Conservation (phyloP, 2,888 invertebrate genomes). For the Actias luna region DNA sequence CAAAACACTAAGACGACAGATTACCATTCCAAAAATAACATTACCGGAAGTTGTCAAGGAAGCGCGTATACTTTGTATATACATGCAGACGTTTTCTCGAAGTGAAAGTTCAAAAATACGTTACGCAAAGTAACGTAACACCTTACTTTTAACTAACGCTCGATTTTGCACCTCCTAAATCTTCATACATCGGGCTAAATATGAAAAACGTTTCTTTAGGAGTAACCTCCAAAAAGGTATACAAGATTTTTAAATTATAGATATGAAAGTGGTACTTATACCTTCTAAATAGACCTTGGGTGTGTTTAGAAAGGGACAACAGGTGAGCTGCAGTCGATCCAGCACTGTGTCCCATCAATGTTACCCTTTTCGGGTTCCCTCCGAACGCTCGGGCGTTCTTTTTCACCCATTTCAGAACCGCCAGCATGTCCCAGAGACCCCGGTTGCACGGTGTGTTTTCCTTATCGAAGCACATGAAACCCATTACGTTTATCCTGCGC, state of each 20-base stretch:
- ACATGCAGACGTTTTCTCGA: too few relatives aligned
- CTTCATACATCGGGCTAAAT: neutral
- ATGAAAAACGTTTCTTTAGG: too few relatives aligned
- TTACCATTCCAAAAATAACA: too few relatives aligned
- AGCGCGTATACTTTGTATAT: too few relatives aligned
- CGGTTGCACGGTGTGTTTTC: slow-evolving; percentile 45
- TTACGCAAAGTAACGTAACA: too few relatives aligned
- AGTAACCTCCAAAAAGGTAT: neutral
- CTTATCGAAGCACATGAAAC: slow-evolving; percentile 47
- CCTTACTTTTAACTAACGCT: too few relatives aligned
- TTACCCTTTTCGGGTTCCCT: slow-evolving; percentile 37
- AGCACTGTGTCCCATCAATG: slow-evolving; percentile 39
- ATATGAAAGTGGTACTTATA: slow-evolving; percentile 25
- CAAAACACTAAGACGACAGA: too few relatives aligned
- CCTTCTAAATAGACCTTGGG: slow-evolving; percentile 33
- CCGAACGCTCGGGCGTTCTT: slow-evolving; percentile 39
- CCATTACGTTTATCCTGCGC: slow-evolving; percentile 40
- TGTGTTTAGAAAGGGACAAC: slow-evolving; percentile 31
- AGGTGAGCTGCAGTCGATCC: slow-evolving; percentile 35
- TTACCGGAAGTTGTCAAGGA: too few relatives aligned
- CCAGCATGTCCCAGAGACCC: slow-evolving; percentile 41
- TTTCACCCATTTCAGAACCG: slow-evolving; percentile 42
- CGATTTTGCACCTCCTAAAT: too few relatives aligned
- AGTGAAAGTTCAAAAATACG: too few relatives aligned
- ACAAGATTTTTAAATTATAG: slow-evolving; percentile 16